These are phyloP conservation scores for Aspidiotus rigidus DNA, from an alignment of 2,888 invertebrate genomes.

Conservation along the genomic window DNA sequence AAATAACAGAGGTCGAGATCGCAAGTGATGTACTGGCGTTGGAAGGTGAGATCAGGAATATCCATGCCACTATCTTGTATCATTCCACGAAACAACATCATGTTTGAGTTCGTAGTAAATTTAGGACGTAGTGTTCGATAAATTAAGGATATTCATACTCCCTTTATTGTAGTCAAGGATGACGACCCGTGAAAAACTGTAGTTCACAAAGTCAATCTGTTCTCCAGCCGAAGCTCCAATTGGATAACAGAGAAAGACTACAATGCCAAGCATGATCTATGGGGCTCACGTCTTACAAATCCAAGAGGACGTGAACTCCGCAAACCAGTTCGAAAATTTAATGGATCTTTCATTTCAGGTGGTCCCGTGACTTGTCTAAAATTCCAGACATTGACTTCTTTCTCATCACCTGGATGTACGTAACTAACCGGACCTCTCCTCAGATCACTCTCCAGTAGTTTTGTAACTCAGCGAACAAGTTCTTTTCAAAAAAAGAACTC, in stretches of 20 bases:
- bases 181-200: too few relatives aligned
- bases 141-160: too few relatives aligned
- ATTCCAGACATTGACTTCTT: neutral
- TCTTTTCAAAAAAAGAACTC: neutral
- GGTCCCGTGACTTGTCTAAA: neutral
- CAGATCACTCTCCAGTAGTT: neutral
- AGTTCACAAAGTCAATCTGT: too few relatives aligned
- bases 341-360: neutral
- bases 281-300: neutral
- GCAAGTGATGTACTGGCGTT: too few relatives aligned
- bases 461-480: neutral
- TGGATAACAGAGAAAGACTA: neutral
- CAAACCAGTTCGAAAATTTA: neutral
- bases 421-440: neutral
- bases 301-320: slow-evolving; percentile 1
- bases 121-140: too few relatives aligned
- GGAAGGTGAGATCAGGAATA: too few relatives aligned
- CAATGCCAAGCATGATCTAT: neutral
- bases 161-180: too few relatives aligned
- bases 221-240: neutral
- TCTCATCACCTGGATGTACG: too few relatives aligned
- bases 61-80: too few relatives aligned
- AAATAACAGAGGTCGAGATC: too few relatives aligned
- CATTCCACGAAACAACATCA: too few relatives aligned
- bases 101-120: too few relatives aligned